A percentile compares a stretch with the other conserved stretches of the same genome.
phyloP scores from a whole-genome alignment of 1,140 invertebrate genomes.

The Meloidogyne hapla region DNA sequence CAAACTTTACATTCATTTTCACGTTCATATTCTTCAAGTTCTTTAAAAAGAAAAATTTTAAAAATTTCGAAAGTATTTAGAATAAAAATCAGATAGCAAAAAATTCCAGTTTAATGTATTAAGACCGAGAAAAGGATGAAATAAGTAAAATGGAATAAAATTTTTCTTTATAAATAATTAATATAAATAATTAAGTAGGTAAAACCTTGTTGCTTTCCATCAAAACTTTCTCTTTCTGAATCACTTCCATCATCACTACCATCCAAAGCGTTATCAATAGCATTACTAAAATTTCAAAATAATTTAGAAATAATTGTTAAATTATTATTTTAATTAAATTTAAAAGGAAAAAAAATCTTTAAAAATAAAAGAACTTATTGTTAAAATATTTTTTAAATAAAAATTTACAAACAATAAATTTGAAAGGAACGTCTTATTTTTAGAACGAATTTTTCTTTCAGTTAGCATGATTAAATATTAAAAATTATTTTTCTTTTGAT shows the following conservation, averaged over 20 bases:
- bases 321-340: too few species aligned
- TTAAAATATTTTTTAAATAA: too few species aligned
- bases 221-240: conserved; percentile 50
- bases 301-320: too few species aligned
- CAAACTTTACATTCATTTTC: conserved; percentile 86
- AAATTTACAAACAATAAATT: conserved; percentile 28
- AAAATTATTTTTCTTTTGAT: conserved; percentile 10
- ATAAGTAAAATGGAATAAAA: too few species aligned
- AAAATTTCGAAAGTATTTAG: neutral
- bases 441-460: neutral
- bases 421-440: conserved; percentile 24
- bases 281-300: conserved; percentile 51
- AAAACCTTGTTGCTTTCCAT: conserved; percentile 50
- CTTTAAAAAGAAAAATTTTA: conserved; percentile 26
- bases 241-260: conserved; percentile 58
- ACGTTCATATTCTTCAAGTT: conserved; percentile 39
- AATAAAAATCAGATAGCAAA: too few species aligned
- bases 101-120: too few species aligned
- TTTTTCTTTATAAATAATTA: neutral
- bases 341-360: too few species aligned
- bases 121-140: too few species aligned
- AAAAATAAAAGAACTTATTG: too few species aligned
- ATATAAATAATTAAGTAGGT: neutral
- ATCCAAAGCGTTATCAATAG: conserved; percentile 56
- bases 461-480: conserved; percentile 13